phyloP scores from a whole-genome alignment of 1,140 invertebrate species.

The Diabrotica virgifera region DNA sequence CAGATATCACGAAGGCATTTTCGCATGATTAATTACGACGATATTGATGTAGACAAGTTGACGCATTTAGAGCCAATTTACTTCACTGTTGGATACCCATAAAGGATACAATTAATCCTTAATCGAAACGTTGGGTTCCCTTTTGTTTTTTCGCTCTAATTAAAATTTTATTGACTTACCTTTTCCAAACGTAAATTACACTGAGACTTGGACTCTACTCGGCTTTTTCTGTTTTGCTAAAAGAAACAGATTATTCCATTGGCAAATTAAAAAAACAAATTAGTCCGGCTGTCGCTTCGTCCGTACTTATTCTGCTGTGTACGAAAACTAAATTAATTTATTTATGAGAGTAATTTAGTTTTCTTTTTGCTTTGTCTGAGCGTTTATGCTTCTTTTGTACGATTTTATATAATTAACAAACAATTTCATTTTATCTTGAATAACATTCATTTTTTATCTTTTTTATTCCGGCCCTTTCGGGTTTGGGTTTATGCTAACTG shows the following conservation, averaged over 20 bases:
- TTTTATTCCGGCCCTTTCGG: no score
- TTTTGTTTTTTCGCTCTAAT: slow-evolving; percentile 18
- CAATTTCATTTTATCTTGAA: no score
- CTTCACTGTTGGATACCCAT: slow-evolving; percentile 18
- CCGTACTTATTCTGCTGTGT: not conserved
- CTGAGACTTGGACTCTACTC: slow-evolving; percentile 4
- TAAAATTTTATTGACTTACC: slow-evolving; percentile 19
- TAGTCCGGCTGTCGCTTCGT: not conserved
- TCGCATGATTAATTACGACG: slow-evolving; percentile 24
- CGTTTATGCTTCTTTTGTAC: no score
- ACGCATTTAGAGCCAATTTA: slow-evolving; percentile 22
- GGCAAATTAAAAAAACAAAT: slow-evolving; percentile 1
- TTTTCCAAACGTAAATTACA: slow-evolving; percentile 7
- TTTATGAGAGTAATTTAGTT: not conserved
- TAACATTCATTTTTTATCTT: no score
- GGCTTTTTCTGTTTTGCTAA: slow-evolving; percentile 1
- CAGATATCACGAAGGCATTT: slow-evolving; percentile 19
- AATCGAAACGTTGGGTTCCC: slow-evolving; percentile 18
- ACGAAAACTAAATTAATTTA: not conserved
- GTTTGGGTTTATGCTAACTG: no score
- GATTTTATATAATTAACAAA: no score
- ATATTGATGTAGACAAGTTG: slow-evolving; percentile 22
- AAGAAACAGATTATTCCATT: slow-evolving; percentile 7
- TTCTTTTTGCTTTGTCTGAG: no score
- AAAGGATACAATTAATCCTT: slow-evolving; percentile 22